Evolutionary conservation across 2,113 vertebrate species (phyloP).

Genomic region (Cebidichthys violaceus): DNA sequence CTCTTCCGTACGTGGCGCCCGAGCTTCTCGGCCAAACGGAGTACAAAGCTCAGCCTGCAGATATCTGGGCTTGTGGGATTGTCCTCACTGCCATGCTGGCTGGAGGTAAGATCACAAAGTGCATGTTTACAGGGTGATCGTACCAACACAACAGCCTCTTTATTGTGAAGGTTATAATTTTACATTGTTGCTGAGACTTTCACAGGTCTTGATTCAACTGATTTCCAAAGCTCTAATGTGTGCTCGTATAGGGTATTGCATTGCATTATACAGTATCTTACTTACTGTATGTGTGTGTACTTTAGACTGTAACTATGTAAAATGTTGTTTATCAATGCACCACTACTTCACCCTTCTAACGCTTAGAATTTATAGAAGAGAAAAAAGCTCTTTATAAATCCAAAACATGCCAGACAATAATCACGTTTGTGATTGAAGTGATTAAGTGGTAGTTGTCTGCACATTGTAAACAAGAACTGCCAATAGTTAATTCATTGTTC

Average conservation of each 20-base stretch:
- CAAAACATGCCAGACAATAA: too few species aligned
- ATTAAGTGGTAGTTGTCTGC: too few species aligned
- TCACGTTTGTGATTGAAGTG: too few species aligned
- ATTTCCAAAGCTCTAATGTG: background rate
- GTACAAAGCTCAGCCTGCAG: conserved; percentile 92
- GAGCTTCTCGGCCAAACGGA: conserved; percentile 89
- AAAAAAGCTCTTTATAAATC: too few species aligned
- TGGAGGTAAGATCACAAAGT: conserved; percentile 85
- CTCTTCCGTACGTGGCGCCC: conserved; percentile 95
- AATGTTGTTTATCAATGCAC: too few species aligned
- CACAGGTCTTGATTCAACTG: background rate
- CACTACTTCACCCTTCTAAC: too few species aligned
- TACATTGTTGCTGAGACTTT: background rate
- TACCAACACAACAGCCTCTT: background rate
- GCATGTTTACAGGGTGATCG: background rate
- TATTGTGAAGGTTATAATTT: background rate
- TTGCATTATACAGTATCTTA: background rate
- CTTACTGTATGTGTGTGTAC: too few species aligned
- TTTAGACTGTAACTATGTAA: too few species aligned
- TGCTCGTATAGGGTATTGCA: too few species aligned
- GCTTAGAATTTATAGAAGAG: too few species aligned
- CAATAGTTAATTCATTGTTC: too few species aligned
- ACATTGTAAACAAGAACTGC: too few species aligned
- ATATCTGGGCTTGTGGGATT: conserved; percentile 96
- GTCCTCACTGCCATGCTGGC: conserved; percentile 98